Percentiles rank a stretch among this genome's conserved stretches.
Evolutionary conservation across 2,113 vertebrate genomes (phyloP).

Genomic region (Neopipo cinnamomea): DNA sequence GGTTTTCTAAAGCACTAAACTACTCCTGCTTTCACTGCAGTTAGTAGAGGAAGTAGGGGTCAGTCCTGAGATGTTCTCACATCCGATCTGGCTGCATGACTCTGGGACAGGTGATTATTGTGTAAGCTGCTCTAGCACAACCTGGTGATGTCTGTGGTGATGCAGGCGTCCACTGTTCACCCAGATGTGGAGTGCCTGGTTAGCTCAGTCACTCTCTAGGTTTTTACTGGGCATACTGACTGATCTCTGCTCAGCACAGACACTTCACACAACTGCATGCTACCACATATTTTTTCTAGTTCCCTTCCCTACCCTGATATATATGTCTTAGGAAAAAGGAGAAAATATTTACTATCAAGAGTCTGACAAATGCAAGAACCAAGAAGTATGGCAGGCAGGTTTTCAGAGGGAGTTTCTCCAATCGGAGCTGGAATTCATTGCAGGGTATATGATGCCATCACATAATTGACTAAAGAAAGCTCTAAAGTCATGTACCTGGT

Average conservation of each 20-base stretch:
- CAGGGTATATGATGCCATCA: neutral
- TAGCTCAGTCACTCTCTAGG: neutral
- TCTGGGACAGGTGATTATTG: neutral
- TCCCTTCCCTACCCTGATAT: neutral
- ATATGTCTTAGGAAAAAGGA: neutral
- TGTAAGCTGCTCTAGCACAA: neutral
- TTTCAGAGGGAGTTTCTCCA: neutral
- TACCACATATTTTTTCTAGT: neutral
- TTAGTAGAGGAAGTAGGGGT: neutral
- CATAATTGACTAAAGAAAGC: neutral
- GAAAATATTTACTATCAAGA: neutral
- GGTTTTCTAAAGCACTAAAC: neutral
- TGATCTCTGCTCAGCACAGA: neutral
- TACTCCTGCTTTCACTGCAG: neutral
- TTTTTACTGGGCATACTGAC: neutral
- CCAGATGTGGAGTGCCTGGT: accelerated
- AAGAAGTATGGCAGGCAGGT: neutral
- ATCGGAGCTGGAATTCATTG: neutral
- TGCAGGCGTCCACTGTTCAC: neutral
- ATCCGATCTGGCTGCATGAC: neutral
- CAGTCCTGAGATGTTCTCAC: neutral
- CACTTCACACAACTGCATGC: neutral
- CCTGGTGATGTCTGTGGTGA: neutral
- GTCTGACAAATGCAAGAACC: neutral
- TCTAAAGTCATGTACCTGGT: neutral